Percentiles rank a stretch among this genome's conserved stretches.
These are phyloP conservation scores for Cyanoderma ruficeps DNA, from an alignment of 2,113 vertebrate genomes.

Conservation along the genomic window DNA sequence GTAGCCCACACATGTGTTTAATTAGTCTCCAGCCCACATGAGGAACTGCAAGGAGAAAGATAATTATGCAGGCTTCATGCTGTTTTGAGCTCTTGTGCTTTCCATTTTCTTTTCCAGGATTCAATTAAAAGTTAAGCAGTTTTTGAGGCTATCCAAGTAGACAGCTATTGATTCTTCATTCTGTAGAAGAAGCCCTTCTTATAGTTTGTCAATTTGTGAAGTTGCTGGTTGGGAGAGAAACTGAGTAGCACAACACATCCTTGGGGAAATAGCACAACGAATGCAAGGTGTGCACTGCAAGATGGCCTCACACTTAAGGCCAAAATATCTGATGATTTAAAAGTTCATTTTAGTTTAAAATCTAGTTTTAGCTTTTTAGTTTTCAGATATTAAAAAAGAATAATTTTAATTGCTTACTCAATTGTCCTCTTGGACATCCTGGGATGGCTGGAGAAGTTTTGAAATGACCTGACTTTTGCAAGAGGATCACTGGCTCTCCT, in stretches of 20 bases:
- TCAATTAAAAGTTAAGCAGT: slow-evolving; percentile 63
- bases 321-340: background rate
- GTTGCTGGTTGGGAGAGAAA: background rate
- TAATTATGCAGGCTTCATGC: slow-evolving; percentile 51
- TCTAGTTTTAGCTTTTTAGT: too few relatives aligned
- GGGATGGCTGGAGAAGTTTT: background rate
- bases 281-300: background rate
- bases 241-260: background rate
- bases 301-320: background rate
- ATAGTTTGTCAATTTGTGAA: slow-evolving; percentile 1
- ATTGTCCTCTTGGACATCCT: too few relatives aligned
- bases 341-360: background rate
- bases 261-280: background rate
- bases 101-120: slow-evolving; percentile 7
- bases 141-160: slow-evolving; percentile 36
- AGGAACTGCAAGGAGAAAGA: slow-evolving; percentile 46
- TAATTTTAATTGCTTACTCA: background rate
- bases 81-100: slow-evolving; percentile 26
- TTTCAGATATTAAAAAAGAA: background rate
- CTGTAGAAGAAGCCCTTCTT: background rate
- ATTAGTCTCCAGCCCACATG: slow-evolving; percentile 45
- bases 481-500: background rate
- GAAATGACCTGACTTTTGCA: background rate
- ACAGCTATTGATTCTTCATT: slow-evolving; percentile 55
- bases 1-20: slow-evolving; percentile 34